Base-by-base conservation (phyloP, 1,140 invertebrate genomes). In the Drosophila micromelanica region DNA sequence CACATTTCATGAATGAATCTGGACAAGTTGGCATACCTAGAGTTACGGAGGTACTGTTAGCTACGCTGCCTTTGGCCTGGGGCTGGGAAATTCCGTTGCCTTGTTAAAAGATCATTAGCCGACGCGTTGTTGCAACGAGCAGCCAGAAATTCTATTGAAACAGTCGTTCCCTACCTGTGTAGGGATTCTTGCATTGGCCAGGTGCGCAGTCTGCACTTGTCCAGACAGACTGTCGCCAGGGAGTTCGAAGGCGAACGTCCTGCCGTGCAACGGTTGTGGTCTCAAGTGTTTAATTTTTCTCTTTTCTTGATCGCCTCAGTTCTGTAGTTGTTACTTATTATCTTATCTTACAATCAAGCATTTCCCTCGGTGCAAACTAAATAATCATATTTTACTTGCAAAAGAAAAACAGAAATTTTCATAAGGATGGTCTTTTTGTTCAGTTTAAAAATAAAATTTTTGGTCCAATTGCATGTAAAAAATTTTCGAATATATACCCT, bases 81-180 rank as follows among this genome's bases (percentile, higher is more conserved):
- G 61, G 64, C 67, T 85, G 84, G 80, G 74, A 63, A 89, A 69
- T 80, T 80, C 77, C 77, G 45, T 17, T 62, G 51, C 43, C 78
- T 79, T 86, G 85, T 90, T 90, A 90, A 72, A 90, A 90, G 75
- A 85, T 90, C 85, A 90, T 90, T 90, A 90, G 85, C 64, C 61
- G 43, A 63, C 64, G 42, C 63, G 45, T 61, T 68, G 56, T 52
- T 51, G 30, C 52, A 57, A 43, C 43, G 43, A 45, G 15, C 37
- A 35, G 11, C 4, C 5, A 17, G 51, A 69, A 86, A 87, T 87
- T 87, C 82, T 59, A 51, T 75, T 78, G 81, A 87, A 86, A 81
- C 76, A 78, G 63, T 9, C 52, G 65, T 17, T 30, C 32, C 51
- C 63, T 84, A 84, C 80, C 80, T 85, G 81, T 32, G 46, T 49